Percentiles rank a stretch among this genome's conserved stretches.
Conservation (phyloP, 2,888 invertebrate genomes). For the Strigamia transsilvanica region DNA sequence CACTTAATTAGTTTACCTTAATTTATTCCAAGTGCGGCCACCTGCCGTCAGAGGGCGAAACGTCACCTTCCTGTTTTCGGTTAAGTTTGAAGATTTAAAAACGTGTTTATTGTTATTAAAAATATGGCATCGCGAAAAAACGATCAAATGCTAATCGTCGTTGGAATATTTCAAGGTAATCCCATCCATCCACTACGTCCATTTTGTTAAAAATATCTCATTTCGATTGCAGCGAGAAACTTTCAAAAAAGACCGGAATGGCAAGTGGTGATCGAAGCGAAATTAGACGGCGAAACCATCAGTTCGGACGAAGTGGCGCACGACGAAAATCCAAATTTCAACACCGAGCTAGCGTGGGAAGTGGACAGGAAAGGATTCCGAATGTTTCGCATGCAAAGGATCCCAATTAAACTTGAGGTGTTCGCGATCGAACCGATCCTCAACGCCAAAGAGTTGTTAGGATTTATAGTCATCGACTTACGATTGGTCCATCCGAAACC, state of each 20-base stretch:
- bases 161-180: not conserved
- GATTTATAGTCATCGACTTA: slow-evolving; percentile 65
- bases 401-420: slow-evolving; percentile 65
- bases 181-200: no score
- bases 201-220: no score
- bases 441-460: slow-evolving; percentile 63
- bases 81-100: no score
- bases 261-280: slow-evolving; percentile 64
- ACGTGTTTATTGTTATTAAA: no score
- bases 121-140: not conserved
- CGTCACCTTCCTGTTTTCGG: no score
- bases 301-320: slow-evolving; percentile 65
- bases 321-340: slow-evolving; percentile 63
- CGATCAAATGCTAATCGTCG: slow-evolving; percentile 4
- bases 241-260: slow-evolving; percentile 64
- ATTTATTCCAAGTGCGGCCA: no score
- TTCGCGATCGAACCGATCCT: slow-evolving; percentile 63
- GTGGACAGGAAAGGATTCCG: slow-evolving; percentile 65
- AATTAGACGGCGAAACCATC: slow-evolving; percentile 65
- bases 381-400: slow-evolving; percentile 64
- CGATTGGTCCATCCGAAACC: slow-evolving; percentile 61
- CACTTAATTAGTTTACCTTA: no score
- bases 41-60: no score
- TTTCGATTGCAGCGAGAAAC: slow-evolving; percentile 60
- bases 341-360: slow-evolving; percentile 66